Percentiles rank a stretch among this genome's conserved stretches.
Conservation (phyloP, 1,140 invertebrate genomes). For the Aphaenogaster floridana region DNA sequence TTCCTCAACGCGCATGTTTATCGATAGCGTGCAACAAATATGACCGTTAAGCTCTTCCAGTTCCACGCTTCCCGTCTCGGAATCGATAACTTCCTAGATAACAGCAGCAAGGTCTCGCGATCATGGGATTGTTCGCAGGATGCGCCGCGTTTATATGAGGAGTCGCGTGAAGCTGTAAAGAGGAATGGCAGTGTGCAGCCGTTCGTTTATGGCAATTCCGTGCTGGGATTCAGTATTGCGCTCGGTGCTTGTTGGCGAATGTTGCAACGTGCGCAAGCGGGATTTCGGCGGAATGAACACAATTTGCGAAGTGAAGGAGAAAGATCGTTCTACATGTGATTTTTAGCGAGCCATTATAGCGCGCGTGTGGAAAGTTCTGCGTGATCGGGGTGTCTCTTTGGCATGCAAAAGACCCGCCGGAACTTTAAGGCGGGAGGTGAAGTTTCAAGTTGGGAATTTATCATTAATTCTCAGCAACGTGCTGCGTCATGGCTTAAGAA, state of each 20-base stretch:
- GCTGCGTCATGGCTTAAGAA: slow-evolving; percentile 48
- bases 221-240: neutral
- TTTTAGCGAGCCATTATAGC: slow-evolving; percentile 22
- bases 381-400: slow-evolving; percentile 53
- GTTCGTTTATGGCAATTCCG: slow-evolving; percentile 43
- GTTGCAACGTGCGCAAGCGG: neutral
- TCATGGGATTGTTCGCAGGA: slow-evolving; percentile 32
- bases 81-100: slow-evolving; percentile 53
- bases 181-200: slow-evolving; percentile 6
- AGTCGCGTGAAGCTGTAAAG: slow-evolving; percentile 35
- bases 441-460: slow-evolving; percentile 45
- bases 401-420: slow-evolving; percentile 50
- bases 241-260: neutral
- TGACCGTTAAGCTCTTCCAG: slow-evolving; percentile 51
- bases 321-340: neutral
- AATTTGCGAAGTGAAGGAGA: neutral
- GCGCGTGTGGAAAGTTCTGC: slow-evolving; percentile 27
- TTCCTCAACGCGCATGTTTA: slow-evolving; percentile 16
- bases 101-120: slow-evolving; percentile 25
- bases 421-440: slow-evolving; percentile 37
- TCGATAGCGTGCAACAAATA: slow-evolving; percentile 28
- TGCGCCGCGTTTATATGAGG: slow-evolving; percentile 17
- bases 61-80: slow-evolving; percentile 15
- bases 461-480: slow-evolving; percentile 56
- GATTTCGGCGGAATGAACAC: slow-evolving; percentile 16